Conservation (phyloP, 2,888 invertebrate genomes). For the Busseola fusca region DNA sequence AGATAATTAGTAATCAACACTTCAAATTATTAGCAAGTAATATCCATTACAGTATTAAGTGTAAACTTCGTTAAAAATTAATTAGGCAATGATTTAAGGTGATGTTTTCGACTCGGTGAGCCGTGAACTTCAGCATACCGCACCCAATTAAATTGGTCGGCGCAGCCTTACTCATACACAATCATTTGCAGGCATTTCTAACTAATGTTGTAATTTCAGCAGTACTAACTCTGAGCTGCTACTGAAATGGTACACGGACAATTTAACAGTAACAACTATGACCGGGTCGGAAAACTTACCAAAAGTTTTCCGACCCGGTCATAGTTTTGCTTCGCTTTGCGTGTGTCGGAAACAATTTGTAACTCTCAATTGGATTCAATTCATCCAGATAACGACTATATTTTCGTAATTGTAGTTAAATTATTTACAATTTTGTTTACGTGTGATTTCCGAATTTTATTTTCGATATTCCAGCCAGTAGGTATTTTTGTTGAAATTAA, state of each 20-base stretch:
- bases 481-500: background rate
- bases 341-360: constrained; percentile 42
- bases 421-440: background rate
- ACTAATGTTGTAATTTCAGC: constrained; percentile 23
- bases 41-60: constrained; percentile 35
- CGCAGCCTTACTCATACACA: constrained; percentile 20
- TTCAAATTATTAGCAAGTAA: constrained; percentile 40
- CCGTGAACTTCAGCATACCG: constrained; percentile 27
- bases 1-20: constrained; percentile 35
- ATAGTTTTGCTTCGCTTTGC: constrained; percentile 44
- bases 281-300: no score
- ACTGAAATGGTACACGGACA: constrained; percentile 34
- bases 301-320: constrained; percentile 45
- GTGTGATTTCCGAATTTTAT: background rate
- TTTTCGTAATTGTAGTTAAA: constrained; percentile 6
- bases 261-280: constrained; percentile 42
- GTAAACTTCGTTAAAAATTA: constrained; percentile 42
- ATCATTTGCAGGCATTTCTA: constrained; percentile 24
- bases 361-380: constrained; percentile 30
- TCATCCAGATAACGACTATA: constrained; percentile 8
- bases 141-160: constrained; percentile 36
- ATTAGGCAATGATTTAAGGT: constrained; percentile 41
- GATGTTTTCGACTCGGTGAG: constrained; percentile 39
- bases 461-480: background rate
- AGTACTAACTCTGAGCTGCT: constrained; percentile 22